Base-by-base conservation (phyloP, 2,888 invertebrate genomes). In the Drosophila percnosoma region DNA sequence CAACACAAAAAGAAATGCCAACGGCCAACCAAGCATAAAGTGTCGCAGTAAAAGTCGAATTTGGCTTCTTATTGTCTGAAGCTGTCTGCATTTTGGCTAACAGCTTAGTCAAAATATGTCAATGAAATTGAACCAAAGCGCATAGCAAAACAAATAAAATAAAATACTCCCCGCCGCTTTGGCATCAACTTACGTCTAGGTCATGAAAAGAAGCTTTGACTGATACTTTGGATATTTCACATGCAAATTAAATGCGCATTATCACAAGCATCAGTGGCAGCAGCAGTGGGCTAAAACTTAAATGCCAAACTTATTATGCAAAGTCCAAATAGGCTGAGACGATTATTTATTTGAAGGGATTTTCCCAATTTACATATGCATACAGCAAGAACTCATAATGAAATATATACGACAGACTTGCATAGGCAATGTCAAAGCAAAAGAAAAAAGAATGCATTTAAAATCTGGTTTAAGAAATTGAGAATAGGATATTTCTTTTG, bases 61-160 rank as follows among this genome's bases (percentile, higher is more conserved):
- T 68, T 73, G 78, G 57, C 66, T 60, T 68, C 68, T 72, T 65
- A 78, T 76, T 77, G 77, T 81, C 81, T 77, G 80, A 57, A 60
- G 38, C 66, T 67, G 79, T 82, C 75, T 75, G 73, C 80, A 76
- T 80, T 68, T 78, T 61, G 64, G 69, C 76, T 74, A 80, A 77
- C 78, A 86, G 90, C 86, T 90, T 87, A 80, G 73, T 77, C 75
- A 90, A 90, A 86, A 86, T 86, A 85, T 86, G 86, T 80, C 86
- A 86, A 86, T 86, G 89, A 90, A 85, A 68, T 66, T 71, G 64
- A 69, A 53, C 62, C 52, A 61, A 65, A 67, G 45, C 61, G 67
- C 60, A 58, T n/a, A 55, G 45, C 63, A 74, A 75, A 71, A 71
- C 75, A 83, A 83, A 78, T 68, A 73, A 82, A 72, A 73, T 57